phyloP scores from a whole-genome alignment of 1,140 invertebrate species.

The Dendroctonus ponderosae region DNA sequence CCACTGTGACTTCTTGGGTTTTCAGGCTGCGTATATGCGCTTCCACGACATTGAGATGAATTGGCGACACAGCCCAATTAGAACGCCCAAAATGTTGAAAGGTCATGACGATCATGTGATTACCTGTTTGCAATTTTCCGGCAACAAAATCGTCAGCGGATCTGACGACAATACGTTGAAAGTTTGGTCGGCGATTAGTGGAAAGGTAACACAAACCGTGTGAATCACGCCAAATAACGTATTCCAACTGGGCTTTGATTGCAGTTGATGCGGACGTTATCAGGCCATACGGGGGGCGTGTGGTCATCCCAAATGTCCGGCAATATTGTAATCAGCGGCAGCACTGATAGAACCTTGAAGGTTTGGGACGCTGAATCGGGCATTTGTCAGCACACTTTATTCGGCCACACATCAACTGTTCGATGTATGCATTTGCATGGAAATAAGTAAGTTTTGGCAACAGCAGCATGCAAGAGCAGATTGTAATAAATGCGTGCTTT shows the following conservation, averaged over 20 bases:
- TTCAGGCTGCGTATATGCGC: conserved; percentile 78
- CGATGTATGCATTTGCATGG: conserved; percentile 96
- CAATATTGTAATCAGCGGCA: conserved; percentile 91
- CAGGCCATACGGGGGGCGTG: conserved; percentile 96
- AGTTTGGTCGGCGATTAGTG: conserved; percentile 95
- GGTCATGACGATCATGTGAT: conserved; percentile 99
- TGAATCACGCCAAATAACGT: too few species aligned
- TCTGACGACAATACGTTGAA: conserved; percentile 99
- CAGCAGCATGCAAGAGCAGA: not conserved
- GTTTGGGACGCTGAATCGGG: conserved; percentile 97
- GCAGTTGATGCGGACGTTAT: conserved; percentile 70
- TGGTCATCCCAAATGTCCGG: conserved; percentile 98
- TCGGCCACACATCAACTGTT: conserved; percentile 97
- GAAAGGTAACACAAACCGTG: conserved; percentile 68
- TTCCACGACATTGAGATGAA: conserved; percentile 95
- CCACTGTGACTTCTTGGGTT: not conserved
- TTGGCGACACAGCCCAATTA: conserved; percentile 83
- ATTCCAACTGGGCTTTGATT: not conserved
- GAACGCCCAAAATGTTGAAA: conserved; percentile 83
- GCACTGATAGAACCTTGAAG: conserved; percentile 94
- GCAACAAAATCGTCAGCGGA: conserved; percentile 93
- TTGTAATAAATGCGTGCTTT: conserved; percentile 1
- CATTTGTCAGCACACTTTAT: conserved; percentile 86
- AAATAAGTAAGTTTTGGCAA: conserved; percentile 69
- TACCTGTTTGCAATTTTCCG: conserved; percentile 96